Percentiles rank a stretch among this genome's conserved stretches.
Evolutionary conservation across 2,888 invertebrate species (phyloP).

Genomic region (Orgyia antiqua): DNA sequence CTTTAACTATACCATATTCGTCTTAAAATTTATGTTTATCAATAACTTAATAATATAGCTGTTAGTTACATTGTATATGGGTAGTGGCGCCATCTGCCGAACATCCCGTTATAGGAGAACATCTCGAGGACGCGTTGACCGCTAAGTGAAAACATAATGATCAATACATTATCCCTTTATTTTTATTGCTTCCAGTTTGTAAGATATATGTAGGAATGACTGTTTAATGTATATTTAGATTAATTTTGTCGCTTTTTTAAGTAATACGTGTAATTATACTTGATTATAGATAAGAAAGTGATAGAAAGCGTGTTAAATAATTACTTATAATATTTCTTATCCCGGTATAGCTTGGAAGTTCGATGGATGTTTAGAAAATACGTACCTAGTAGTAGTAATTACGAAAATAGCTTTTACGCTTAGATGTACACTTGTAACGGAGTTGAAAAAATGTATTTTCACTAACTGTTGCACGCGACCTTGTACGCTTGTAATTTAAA

Average conservation of each 20-base stretch:
- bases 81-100: constrained; percentile 21
- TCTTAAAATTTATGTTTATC: constrained; percentile 1
- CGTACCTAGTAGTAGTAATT: no score
- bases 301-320: no score
- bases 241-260: neutral
- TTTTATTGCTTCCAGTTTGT: constrained; percentile 6
- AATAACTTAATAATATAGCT: constrained; percentile 2
- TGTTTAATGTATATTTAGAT: neutral
- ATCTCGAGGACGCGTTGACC: constrained; percentile 28
- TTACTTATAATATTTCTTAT: no score
- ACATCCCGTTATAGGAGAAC: constrained; percentile 31
- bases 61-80: constrained; percentile 16
- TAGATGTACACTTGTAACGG: no score
- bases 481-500: no score
- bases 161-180: constrained; percentile 16
- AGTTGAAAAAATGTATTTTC: no score
- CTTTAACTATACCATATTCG: neutral
- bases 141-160: constrained; percentile 18
- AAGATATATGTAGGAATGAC: neutral
- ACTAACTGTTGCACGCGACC: no score
- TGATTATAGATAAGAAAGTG: no score
- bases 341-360: no score
- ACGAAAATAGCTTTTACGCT: no score
- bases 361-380: no score
- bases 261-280: neutral